phyloP scores from a whole-genome alignment of 2,797 vertebrate genomes.

The Orestias chungarensis region DNA sequence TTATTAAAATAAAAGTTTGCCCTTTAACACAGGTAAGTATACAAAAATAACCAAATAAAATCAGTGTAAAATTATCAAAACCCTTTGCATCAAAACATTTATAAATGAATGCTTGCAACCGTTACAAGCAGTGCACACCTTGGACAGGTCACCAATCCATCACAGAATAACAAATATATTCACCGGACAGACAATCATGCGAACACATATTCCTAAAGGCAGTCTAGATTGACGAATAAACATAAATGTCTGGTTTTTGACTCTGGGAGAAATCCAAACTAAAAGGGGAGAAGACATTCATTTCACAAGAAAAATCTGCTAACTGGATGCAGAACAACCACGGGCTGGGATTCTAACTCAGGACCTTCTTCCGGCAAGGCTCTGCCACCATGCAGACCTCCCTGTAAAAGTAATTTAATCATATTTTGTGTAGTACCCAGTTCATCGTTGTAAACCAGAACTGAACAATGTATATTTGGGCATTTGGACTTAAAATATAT shows the following conservation, averaged over 20 bases:
- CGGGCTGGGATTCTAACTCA: neutral
- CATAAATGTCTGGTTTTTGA: neutral
- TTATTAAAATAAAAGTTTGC: too few relatives aligned
- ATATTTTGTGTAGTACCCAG: neutral
- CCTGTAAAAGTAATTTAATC: too few relatives aligned
- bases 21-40: too few relatives aligned
- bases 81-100: too few relatives aligned
- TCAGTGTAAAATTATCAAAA: too few relatives aligned
- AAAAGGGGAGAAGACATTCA: neutral
- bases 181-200: neutral
- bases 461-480: too few relatives aligned
- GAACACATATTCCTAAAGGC: neutral
- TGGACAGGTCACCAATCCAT: neutral
- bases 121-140: too few relatives aligned
- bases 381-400: neutral
- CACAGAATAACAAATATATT: neutral
- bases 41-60: too few relatives aligned
- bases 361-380: neutral
- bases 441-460: neutral
- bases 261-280: neutral
- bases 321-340: neutral
- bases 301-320: neutral
- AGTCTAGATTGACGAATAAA: neutral
- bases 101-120: too few relatives aligned
- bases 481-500: neutral